Percentiles rank a stretch among this genome's conserved stretches.
Conservation (phyloP, 2,797 vertebrate genomes). For the Acipenser transmontanus region DNA sequence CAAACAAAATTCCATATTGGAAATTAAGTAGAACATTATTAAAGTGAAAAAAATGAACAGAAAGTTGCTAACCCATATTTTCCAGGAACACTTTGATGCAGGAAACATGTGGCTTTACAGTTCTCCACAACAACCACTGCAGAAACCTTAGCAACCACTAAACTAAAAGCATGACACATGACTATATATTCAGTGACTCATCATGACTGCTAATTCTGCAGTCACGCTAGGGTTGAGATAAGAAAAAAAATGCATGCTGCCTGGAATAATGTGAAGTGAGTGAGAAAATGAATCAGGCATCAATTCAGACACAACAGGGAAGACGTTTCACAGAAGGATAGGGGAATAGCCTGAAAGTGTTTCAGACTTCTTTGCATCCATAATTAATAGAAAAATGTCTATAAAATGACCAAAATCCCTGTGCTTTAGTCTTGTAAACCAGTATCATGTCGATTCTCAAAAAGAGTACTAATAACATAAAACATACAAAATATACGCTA, state of each 20-base stretch:
- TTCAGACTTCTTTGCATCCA: not conserved
- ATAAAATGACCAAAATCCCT: too few relatives aligned
- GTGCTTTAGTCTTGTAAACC: too few relatives aligned
- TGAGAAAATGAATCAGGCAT: too few relatives aligned
- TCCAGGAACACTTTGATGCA: not conserved
- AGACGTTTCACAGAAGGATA: too few relatives aligned
- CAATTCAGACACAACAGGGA: too few relatives aligned
- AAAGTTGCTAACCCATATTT: not conserved
- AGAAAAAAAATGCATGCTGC: not conserved
- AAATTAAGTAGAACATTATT: not conserved
- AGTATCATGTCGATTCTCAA: too few relatives aligned
- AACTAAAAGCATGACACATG: not conserved
- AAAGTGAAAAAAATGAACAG: not conserved
- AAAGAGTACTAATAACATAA: too few relatives aligned
- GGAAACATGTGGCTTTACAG: not conserved
- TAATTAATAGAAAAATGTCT: too few relatives aligned
- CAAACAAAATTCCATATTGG: not conserved
- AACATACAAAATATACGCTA: too few relatives aligned
- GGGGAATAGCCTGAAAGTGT: not conserved
- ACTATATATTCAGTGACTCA: not conserved
- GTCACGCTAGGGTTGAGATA: not conserved
- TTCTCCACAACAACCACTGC: not conserved
- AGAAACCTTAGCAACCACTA: not conserved
- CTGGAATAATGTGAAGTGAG: not conserved
- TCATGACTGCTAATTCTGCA: not conserved